Conservation (phyloP, 1,140 invertebrate genomes). For the Papilio polyxenes region DNA sequence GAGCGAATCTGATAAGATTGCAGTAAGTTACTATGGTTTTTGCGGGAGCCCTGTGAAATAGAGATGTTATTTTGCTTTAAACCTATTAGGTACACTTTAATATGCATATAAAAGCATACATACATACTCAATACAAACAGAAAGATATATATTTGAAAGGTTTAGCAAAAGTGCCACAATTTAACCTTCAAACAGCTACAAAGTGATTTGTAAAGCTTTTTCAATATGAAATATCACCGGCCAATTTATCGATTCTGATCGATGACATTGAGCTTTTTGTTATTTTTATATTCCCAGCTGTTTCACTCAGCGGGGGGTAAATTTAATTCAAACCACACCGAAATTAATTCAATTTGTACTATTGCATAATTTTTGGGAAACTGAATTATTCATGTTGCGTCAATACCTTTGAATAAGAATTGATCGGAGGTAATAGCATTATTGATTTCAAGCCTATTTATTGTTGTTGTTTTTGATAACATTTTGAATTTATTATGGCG, state of each 20-base stretch:
- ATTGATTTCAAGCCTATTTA: conserved; percentile 41
- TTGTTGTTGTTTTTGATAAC: conserved; percentile 37
- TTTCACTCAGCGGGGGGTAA: conserved; percentile 59
- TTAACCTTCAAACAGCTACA: conserved; percentile 32
- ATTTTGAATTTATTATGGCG: background rate
- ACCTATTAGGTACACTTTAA: too few species aligned
- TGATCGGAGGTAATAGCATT: conserved; percentile 59
- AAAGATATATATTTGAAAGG: background rate
- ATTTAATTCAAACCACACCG: conserved; percentile 58
- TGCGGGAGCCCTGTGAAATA: background rate
- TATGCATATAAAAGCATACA: background rate
- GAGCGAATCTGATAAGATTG: conserved; percentile 1
- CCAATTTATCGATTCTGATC: conserved; percentile 52
- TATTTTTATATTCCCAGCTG: conserved; percentile 52
- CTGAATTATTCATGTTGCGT: conserved; percentile 70
- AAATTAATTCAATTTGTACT: conserved; percentile 69
- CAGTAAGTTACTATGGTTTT: background rate
- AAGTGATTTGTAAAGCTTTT: conserved; percentile 37
- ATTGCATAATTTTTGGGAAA: conserved; percentile 72
- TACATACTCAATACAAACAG: background rate
- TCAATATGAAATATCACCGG: conserved; percentile 50
- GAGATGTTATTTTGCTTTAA: background rate
- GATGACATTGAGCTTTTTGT: conserved; percentile 60
- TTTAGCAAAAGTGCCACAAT: conserved; percentile 27
- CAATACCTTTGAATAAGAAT: conserved; percentile 54